A percentile compares a stretch with the other conserved stretches of the same genome.
phyloP scores from a whole-genome alignment of 1,140 invertebrate genomes.

The Listronotus bonariensis region DNA sequence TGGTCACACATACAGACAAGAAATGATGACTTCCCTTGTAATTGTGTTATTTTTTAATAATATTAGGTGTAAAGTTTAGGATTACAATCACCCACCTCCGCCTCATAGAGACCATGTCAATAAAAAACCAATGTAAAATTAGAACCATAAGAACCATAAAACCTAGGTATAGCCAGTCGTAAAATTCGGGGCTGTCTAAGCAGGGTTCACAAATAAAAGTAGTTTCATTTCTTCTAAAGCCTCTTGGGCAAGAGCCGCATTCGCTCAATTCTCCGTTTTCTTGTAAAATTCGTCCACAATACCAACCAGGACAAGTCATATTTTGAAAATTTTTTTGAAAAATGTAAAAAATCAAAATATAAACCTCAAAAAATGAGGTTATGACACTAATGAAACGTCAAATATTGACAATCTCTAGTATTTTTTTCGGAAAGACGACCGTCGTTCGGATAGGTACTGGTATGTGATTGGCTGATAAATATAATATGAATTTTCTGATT shows the following conservation, averaged over 20 bases:
- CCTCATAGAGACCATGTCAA: constrained; percentile 79
- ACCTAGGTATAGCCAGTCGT: constrained; percentile 92
- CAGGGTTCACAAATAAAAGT: constrained; percentile 77
- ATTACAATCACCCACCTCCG: constrained; percentile 62
- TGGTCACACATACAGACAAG: too few species aligned
- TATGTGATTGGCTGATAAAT: not conserved
- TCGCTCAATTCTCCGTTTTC: constrained; percentile 72
- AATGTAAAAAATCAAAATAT: not conserved
- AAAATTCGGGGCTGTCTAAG: constrained; percentile 75
- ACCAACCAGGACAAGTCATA: constrained; percentile 76
- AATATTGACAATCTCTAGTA: constrained; percentile 21
- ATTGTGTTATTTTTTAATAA: too few species aligned
- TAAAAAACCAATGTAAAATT: constrained; percentile 86
- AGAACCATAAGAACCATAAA: constrained; percentile 89
- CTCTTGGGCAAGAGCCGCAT: constrained; percentile 86
- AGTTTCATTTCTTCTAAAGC: constrained; percentile 68
- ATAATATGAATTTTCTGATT: constrained; percentile 3
- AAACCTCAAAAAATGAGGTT: constrained; percentile 8
- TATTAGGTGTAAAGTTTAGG: too few species aligned
- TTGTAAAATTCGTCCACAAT: constrained; percentile 76
- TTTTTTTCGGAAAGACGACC: constrained; percentile 9
- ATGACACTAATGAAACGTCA: constrained; percentile 17
- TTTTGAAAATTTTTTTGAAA: constrained; percentile 1
- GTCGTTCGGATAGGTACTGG: not conserved
- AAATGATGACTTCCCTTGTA: too few species aligned